Conservation (phyloP, 92 coral and sea anemone genomes). For the Phenganax marumi region DNA sequence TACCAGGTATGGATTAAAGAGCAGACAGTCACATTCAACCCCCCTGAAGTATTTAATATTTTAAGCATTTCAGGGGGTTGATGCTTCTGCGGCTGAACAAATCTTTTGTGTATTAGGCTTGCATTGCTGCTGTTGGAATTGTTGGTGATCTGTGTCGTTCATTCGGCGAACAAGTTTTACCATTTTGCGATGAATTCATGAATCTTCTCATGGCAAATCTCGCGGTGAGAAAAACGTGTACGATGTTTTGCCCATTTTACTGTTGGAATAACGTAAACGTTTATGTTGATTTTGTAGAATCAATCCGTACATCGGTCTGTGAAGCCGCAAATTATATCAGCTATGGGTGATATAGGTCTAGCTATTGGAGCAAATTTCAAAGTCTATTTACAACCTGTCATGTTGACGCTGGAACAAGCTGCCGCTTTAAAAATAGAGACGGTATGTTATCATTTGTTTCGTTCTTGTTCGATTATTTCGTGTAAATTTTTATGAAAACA, state of each 20-base stretch:
- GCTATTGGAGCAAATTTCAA: conserved; percentile 77
- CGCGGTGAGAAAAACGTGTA: conserved; percentile 63
- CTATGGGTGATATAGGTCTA: conserved; percentile 91
- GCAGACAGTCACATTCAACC: background rate
- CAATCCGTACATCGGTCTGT: conserved; percentile 84
- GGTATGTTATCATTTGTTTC: conserved; percentile 42
- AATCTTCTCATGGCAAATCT: conserved; percentile 75
- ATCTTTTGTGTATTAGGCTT: conserved; percentile 54
- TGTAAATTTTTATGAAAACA: background rate
- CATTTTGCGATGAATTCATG: conserved; percentile 74
- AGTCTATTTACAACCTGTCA: conserved; percentile 71
- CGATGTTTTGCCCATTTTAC: background rate
- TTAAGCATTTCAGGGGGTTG: background rate
- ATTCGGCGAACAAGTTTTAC: conserved; percentile 56
- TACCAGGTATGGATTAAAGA: conserved; percentile 68
- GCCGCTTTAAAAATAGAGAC: conserved; percentile 76
- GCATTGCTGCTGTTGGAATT: conserved; percentile 92
- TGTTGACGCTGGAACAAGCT: conserved; percentile 79
- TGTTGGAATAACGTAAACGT: too few relatives aligned
- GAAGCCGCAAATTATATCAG: conserved; percentile 90
- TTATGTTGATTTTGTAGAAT: conserved; percentile 56
- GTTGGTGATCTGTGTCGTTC: conserved; percentile 94
- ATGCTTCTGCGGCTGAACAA: too few relatives aligned
- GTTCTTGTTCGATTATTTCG: background rate
- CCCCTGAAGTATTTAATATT: too few relatives aligned